Evolutionary conservation across 2,888 invertebrate species (phyloP), one percentile per base, ranked within the genome.

Genomic region (Boloria euphrosyne): DNA sequence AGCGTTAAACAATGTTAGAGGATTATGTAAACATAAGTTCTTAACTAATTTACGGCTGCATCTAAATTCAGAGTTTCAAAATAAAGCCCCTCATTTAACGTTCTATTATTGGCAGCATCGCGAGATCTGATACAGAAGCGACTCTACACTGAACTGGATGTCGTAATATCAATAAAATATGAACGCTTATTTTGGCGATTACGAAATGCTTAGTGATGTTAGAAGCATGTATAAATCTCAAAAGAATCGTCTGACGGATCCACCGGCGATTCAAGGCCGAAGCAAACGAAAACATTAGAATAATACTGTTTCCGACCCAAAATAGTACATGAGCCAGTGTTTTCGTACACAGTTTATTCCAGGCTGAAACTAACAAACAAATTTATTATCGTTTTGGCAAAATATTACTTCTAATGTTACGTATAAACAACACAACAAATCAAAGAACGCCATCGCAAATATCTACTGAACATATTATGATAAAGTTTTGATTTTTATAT

Each of bases 111-210:
- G 85, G 77, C 74, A 71, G 66, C 78, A 70, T 76, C 71, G 75
- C 77, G 80, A 80, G 77, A 79, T 80, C 75, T 77, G 72, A 72
- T 75, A 74, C 77, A 78, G 81, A 76, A 79, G 74, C 76, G 14
- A 79, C 81, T 80, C 80, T 84, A 58, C 65, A 66, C 81, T 78
- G 82, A 85, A 80, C 82, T 78, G 78, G 84, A 84, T 90, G 89
- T 90, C 88, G 89, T 89, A 90, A 90, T 86, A 85, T 86, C 87
- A 89, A 90, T 90, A 89, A 90, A 89, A 87, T 88, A 87, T 87
- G 82, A 85, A 86, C 78, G 86, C 88, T 90, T 92, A 92, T 92
- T 91, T 90, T 86, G 80, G 85, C 77, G 86, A 86, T 91, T 90
- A 89, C 88, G 88, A 90, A 88, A 91, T 83, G 79, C 82, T 82